These are phyloP conservation scores for Clarias macrocephalus DNA, from an alignment of 2,113 vertebrate species.

Conservation along the genomic window DNA sequence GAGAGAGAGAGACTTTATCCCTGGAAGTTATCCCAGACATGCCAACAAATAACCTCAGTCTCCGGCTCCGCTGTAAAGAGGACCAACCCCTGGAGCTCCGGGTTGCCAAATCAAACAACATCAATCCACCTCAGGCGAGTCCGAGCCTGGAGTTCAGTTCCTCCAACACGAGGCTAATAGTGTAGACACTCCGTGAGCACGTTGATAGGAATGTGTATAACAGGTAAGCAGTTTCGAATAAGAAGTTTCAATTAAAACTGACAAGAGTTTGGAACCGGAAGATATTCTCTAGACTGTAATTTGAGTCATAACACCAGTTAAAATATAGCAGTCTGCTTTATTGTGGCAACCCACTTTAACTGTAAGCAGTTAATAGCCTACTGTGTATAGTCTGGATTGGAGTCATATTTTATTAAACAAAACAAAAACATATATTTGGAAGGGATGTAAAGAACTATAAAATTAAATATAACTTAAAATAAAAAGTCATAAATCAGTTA, in stretches of 20 bases:
- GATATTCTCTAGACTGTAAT: background rate
- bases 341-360: slow-evolving; percentile 35
- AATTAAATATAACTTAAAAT: background rate
- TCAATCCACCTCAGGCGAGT: background rate
- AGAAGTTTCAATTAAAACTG: no score
- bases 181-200: no score
- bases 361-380: background rate
- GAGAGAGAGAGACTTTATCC: slow-evolving; percentile 42
- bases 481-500: background rate
- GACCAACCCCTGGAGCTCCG: slow-evolving; percentile 56
- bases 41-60: slow-evolving; percentile 63
- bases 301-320: background rate
- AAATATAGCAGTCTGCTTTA: background rate
- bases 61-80: slow-evolving; percentile 55
- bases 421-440: background rate
- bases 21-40: slow-evolving; percentile 65
- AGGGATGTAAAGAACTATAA: slow-evolving; percentile 25
- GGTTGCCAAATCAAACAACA: slow-evolving; percentile 54
- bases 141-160: background rate
- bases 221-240: background rate
- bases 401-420: slow-evolving; percentile 12
- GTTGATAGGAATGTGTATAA: no score
- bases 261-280: background rate
- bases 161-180: background rate
- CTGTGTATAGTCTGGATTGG: background rate